Evolutionary conservation across 1,140 invertebrate species (phyloP).

Genomic region (Drosophila miranda): DNA sequence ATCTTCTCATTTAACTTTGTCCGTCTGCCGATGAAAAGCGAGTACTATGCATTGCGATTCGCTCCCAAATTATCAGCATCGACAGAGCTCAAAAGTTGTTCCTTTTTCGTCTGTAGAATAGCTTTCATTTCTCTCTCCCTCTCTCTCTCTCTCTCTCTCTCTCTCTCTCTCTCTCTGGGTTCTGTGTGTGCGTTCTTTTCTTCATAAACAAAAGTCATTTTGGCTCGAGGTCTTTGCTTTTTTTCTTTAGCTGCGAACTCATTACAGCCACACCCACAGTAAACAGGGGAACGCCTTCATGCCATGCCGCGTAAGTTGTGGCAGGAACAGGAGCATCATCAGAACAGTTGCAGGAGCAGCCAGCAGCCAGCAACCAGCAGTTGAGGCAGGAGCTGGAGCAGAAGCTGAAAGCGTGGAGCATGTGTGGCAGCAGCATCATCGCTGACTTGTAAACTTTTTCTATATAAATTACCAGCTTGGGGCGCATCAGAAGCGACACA

Average conservation of each 20-base stretch:
- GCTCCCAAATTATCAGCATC: conserved; percentile 33
- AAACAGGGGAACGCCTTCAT: conserved; percentile 1
- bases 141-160: background rate
- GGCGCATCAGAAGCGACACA: conserved; percentile 40
- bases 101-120: conserved; percentile 9
- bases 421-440: conserved; percentile 30
- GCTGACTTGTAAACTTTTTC: conserved; percentile 54
- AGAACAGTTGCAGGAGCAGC: too few species aligned
- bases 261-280: conserved; percentile 44
- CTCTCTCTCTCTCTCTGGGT: background rate
- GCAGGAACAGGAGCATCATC: too few species aligned
- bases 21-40: conserved; percentile 36
- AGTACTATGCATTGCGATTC: conserved; percentile 1
- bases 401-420: conserved; percentile 15
- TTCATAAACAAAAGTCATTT: conserved; percentile 63
- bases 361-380: too few species aligned
- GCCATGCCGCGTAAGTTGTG: conserved; percentile 1
- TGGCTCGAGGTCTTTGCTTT: conserved; percentile 17
- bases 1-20: conserved; percentile 42
- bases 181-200: too few species aligned
- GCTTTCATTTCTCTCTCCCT: background rate
- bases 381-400: too few species aligned
- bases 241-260: conserved; percentile 35
- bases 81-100: conserved; percentile 21
- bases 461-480: conserved; percentile 66